phyloP scores from a whole-genome alignment of 2,797 vertebrate species.

The Oryzias dopingdopingensis region DNA sequence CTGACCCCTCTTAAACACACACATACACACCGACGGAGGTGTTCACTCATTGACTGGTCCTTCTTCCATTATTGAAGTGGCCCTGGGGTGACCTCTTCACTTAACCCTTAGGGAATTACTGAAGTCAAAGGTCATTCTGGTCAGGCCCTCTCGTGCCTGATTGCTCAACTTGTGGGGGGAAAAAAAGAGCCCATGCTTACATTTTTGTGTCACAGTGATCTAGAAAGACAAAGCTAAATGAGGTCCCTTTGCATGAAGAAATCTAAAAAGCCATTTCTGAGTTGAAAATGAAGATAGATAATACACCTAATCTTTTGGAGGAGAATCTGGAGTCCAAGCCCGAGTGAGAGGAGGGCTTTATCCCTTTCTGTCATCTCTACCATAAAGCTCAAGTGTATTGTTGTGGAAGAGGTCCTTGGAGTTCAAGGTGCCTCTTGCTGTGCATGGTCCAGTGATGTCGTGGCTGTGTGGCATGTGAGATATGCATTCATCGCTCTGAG shows the following conservation, averaged over 20 bases:
- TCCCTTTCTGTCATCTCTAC: constrained; percentile 39
- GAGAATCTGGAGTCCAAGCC: constrained; percentile 39
- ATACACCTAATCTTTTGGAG: constrained; percentile 27
- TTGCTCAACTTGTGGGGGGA: constrained; percentile 37
- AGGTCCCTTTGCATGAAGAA: constrained; percentile 21
- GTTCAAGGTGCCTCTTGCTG: constrained; percentile 61
- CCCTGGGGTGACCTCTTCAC: constrained; percentile 59
- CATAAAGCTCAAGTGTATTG: constrained; percentile 53
- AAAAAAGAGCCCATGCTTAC: constrained; percentile 32
- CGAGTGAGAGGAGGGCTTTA: constrained; percentile 23
- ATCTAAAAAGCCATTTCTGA: constrained; percentile 40
- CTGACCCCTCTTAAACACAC: constrained; percentile 50
- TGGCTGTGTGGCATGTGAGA: constrained; percentile 72
- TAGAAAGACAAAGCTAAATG: constrained; percentile 31
- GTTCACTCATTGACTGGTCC: constrained; percentile 51
- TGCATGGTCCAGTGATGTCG: constrained; percentile 58
- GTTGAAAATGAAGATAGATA: constrained; percentile 20
- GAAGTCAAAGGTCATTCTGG: constrained; percentile 65
- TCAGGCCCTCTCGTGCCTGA: constrained; percentile 50
- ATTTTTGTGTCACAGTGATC: constrained; percentile 66
- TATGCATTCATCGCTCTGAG: constrained; percentile 65
- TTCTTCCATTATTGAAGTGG: constrained; percentile 50
- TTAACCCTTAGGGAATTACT: constrained; percentile 63
- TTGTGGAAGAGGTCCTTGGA: constrained; percentile 50
- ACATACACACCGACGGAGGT: constrained; percentile 43